Conservation (phyloP, 2,888 invertebrate species). For the Tetranychus piercei region DNA sequence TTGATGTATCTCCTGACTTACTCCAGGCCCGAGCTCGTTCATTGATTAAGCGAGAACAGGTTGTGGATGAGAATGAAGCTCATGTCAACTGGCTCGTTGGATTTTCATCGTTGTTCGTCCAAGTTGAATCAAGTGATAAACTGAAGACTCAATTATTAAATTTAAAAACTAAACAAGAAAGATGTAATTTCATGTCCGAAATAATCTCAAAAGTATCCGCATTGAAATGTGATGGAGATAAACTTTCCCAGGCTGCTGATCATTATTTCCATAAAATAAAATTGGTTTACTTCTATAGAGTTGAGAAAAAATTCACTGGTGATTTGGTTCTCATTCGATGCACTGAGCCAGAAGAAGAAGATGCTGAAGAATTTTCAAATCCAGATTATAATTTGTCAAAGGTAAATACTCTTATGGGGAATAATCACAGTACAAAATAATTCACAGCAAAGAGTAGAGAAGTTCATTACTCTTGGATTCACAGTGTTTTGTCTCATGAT, state of each 20-base stretch:
- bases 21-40: background rate
- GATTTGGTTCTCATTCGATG: slow-evolving; percentile 10
- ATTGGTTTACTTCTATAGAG: slow-evolving; percentile 2
- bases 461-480: too few species aligned
- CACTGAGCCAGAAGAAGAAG: background rate
- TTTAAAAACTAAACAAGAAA: background rate
- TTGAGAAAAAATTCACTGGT: background rate
- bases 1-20: background rate
- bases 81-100: slow-evolving; percentile 1
- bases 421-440: too few species aligned
- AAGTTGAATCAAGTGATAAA: background rate
- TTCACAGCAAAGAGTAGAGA: too few species aligned
- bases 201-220: background rate
- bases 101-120: background rate
- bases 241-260: background rate
- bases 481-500: too few species aligned
- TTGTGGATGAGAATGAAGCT: background rate
- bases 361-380: background rate
- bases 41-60: background rate
- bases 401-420: background rate
- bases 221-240: background rate
- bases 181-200: background rate
- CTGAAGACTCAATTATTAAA: background rate
- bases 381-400: background rate
- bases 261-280: slow-evolving; percentile 3